A percentile compares a stretch with the other conserved stretches of the same genome.
Conservation (phyloP, 2,113 vertebrate genomes). For the Bujurquina vittata region DNA sequence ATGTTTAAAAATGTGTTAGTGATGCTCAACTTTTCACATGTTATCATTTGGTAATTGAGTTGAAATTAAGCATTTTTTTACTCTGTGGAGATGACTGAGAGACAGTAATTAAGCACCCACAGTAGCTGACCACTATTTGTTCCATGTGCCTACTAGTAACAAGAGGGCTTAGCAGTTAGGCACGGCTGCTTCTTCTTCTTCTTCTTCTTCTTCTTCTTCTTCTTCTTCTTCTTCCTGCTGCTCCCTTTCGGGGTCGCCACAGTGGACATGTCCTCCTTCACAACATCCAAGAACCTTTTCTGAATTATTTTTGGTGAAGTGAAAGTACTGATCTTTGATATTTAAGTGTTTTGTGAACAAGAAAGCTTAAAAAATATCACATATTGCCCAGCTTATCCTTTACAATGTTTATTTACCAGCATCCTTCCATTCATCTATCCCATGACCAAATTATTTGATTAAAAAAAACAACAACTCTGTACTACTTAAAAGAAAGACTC, state of each 20-base stretch:
- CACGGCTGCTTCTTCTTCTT: not conserved
- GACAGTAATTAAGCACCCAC: not conserved
- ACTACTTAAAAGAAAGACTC: not conserved
- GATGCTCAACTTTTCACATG: not conserved
- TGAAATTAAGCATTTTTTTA: not conserved
- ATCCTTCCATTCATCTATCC: not conserved
- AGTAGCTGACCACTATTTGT: not conserved
- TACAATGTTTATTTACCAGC: not conserved
- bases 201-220: not conserved
- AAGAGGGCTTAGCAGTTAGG: not conserved
- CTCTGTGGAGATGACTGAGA: not conserved
- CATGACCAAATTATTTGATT: not conserved
- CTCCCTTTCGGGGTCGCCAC: not conserved
- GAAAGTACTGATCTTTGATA: not conserved
- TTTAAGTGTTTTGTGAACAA: not conserved
- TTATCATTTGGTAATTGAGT: not conserved
- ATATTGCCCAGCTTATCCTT: not conserved
- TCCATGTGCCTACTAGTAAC: not conserved
- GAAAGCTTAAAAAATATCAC: not conserved
- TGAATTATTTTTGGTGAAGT: not conserved
- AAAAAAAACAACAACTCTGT: not conserved
- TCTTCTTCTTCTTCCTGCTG: not conserved
- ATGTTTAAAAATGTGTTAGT: not conserved
- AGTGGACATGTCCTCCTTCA: not conserved
- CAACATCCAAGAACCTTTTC: not conserved